These are phyloP conservation scores for Lepisosteus osseus DNA, from an alignment of 2,113 vertebrate genomes.

Conservation along the genomic window DNA sequence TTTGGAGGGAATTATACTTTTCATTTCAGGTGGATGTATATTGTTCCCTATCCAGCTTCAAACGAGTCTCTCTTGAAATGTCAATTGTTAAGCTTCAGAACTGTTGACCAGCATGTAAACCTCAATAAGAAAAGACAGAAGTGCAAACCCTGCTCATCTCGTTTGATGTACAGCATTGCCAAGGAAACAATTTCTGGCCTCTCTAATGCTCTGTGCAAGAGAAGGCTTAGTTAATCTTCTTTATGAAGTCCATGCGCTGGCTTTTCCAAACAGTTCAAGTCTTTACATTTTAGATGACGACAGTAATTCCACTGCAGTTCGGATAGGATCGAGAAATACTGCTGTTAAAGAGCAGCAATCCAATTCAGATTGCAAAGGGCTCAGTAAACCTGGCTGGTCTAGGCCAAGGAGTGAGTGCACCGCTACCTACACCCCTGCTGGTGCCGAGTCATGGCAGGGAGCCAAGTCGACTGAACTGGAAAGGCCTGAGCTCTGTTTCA, in stretches of 20 bases:
- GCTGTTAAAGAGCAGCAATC: no score
- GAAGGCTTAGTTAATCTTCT: background rate
- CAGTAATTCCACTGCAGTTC: no score
- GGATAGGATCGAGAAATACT: no score
- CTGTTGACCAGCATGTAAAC: slow-evolving; percentile 9
- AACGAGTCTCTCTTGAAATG: background rate
- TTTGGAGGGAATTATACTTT: no score
- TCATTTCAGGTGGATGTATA: background rate
- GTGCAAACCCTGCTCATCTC: slow-evolving; percentile 13
- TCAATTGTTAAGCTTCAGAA: background rate
- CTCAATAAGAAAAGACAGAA: background rate
- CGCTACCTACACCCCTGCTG: no score
- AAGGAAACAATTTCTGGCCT: background rate
- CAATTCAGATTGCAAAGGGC: no score
- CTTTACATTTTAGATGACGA: no score
- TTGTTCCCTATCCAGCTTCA: background rate
- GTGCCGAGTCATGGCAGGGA: no score
- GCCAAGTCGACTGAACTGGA: no score
- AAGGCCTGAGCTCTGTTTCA: no score
- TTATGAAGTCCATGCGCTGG: background rate
- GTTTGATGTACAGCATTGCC: background rate
- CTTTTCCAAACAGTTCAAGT: background rate
- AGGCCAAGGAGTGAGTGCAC: no score
- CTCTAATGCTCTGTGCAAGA: background rate
- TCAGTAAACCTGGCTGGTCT: no score